Conservation (phyloP, 1,140 invertebrate species). For the Nephila pilipes region DNA sequence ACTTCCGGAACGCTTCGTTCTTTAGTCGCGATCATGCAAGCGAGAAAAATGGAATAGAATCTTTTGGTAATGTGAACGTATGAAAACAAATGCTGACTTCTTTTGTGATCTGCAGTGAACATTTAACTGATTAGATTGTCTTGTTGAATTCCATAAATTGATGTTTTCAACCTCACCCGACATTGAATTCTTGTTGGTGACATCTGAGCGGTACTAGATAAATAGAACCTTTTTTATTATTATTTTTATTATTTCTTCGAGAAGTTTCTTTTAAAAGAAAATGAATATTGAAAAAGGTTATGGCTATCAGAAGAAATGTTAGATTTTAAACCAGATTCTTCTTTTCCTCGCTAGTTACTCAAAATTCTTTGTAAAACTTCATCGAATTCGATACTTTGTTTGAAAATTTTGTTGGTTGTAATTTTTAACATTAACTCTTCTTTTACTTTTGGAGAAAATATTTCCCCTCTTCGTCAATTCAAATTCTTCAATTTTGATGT, state of each 20-base stretch:
- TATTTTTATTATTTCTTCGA: not conserved
- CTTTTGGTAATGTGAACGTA: conserved; percentile 1
- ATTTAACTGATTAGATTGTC: conserved; percentile 65
- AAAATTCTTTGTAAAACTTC: not conserved
- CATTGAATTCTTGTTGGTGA: not conserved
- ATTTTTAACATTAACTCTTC: too few relatives aligned
- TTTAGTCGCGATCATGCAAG: conserved; percentile 63
- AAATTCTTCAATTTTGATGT: too few relatives aligned
- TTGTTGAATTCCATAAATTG: conserved; percentile 53
- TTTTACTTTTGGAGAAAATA: too few relatives aligned
- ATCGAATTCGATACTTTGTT: not conserved
- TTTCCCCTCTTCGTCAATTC: too few relatives aligned
- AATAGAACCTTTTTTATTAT: not conserved
- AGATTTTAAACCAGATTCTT: not conserved
- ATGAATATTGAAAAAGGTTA: not conserved
- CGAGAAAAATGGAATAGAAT: conserved; percentile 71
- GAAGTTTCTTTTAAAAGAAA: not conserved
- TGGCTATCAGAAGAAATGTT: not conserved
- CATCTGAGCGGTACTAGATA: not conserved
- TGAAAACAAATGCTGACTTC: conserved; percentile 56
- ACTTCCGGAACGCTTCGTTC: conserved; percentile 74
- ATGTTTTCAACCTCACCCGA: conserved; percentile 29
- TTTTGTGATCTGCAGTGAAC: conserved; percentile 40
- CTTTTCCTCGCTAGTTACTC: not conserved
- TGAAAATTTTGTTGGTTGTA: too few relatives aligned